Percentiles rank a stretch among this genome's conserved stretches.
phyloP scores from a whole-genome alignment of 2,888 invertebrate species.

The Stenolophus ochropezus region DNA sequence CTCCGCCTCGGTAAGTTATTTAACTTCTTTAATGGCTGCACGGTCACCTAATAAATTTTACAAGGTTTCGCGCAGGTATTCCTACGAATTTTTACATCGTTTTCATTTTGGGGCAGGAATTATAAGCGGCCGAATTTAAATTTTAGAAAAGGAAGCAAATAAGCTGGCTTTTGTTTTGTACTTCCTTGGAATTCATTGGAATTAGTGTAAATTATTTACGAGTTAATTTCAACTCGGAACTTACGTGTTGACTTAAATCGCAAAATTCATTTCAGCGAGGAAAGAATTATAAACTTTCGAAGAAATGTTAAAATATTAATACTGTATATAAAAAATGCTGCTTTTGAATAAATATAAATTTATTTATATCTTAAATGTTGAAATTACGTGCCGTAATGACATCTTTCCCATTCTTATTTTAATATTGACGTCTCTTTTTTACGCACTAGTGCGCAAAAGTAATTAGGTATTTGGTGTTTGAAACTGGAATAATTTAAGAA shows the following conservation, averaged over 20 bases:
- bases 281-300: not conserved
- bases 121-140: slow-evolving; percentile 20
- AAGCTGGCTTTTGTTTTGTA: not conserved
- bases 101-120: slow-evolving; percentile 17
- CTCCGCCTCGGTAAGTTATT: slow-evolving; percentile 7
- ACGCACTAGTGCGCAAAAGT: no score
- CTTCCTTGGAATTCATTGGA: not conserved
- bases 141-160: slow-evolving; percentile 14
- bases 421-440: no score
- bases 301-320: no score
- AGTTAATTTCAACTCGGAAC: not conserved
- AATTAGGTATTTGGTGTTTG: no score
- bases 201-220: slow-evolving; percentile 17
- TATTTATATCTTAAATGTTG: no score
- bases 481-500: no score
- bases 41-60: slow-evolving; percentile 48
- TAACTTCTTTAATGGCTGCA: slow-evolving; percentile 50
- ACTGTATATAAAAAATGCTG: no score
- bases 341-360: no score
- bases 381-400: no score
- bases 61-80: slow-evolving; percentile 19
- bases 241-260: not conserved
- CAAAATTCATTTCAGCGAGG: not conserved
- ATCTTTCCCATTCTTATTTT: no score
- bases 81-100: slow-evolving; percentile 8